Conservation (phyloP, 2,797 vertebrate genomes). For the Alcedo quadribrachys region DNA sequence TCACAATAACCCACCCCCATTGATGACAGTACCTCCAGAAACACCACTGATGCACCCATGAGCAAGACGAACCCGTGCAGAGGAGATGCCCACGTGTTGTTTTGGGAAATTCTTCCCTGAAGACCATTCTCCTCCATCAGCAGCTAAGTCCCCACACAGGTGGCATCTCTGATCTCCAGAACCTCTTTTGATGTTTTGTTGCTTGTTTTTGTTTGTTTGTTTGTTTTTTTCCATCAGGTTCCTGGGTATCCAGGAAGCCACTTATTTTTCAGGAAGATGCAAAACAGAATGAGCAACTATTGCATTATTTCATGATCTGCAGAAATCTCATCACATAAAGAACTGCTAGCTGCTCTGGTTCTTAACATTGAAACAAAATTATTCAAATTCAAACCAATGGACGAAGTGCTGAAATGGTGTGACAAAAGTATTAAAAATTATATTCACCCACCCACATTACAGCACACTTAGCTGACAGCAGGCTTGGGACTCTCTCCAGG, state of each 20-base stretch:
- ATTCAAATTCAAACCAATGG: background rate
- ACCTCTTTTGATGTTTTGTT: background rate
- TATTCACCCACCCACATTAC: background rate
- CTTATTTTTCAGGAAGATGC: background rate
- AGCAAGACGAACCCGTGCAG: background rate
- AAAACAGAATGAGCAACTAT: background rate
- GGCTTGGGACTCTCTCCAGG: background rate
- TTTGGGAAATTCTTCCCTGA: background rate
- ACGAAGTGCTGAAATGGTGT: background rate
- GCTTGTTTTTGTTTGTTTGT: no score
- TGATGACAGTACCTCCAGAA: background rate
- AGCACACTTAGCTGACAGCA: background rate
- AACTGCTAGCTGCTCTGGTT: background rate
- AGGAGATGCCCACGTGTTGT: rapidly evolving
- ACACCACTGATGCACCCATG: rapidly evolving
- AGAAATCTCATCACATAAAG: background rate
- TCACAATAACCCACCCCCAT: rapidly evolving
- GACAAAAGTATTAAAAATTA: background rate
- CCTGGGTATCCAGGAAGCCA: background rate
- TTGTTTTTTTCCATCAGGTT: background rate
- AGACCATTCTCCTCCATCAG: background rate
- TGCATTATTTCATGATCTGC: background rate
- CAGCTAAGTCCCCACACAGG: background rate
- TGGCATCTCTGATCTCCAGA: background rate
- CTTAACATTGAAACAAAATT: background rate